Percentiles rank a stretch among this genome's conserved stretches.
Evolutionary conservation across 1,140 invertebrate species (phyloP).

Genomic region (Nephotettix cincticeps): DNA sequence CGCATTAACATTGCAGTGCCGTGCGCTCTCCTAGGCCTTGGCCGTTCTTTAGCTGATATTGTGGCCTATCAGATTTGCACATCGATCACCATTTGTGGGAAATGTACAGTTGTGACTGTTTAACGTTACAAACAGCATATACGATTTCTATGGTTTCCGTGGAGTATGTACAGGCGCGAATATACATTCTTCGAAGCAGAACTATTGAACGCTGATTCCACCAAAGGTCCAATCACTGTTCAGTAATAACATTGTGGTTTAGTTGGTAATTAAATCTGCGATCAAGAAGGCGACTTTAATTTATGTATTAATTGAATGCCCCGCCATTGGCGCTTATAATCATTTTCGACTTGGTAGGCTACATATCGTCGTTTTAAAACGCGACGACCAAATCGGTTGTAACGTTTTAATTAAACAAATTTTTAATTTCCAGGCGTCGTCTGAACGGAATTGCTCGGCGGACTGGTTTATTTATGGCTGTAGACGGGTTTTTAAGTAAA

Average conservation of each 20-base stretch:
- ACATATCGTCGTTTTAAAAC: slow-evolving; percentile 2
- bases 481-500: background rate
- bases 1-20: no score
- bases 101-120: no score
- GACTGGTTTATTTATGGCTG: background rate
- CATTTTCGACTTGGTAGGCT: slow-evolving; percentile 6
- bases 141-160: no score
- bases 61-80: no score
- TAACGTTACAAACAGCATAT: no score
- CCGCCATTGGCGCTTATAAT: slow-evolving; percentile 1
- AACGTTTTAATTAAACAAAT: slow-evolving; percentile 21
- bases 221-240: slow-evolving; percentile 12
- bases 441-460: background rate
- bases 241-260: slow-evolving; percentile 15
- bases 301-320: slow-evolving; percentile 19
- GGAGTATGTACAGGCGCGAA: no score
- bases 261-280: slow-evolving; percentile 17
- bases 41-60: no score
- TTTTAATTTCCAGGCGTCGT: slow-evolving; percentile 3
- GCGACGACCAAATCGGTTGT: slow-evolving; percentile 2
- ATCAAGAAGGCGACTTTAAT: slow-evolving; percentile 16
- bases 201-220: no score
- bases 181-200: no score
- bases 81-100: no score
- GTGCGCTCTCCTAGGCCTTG: no score